Evolutionary conservation across 1,140 invertebrate genomes (phyloP), one percentile per base, ranked within the genome.

Genomic region (Lordiphosa clarofinis): DNA sequence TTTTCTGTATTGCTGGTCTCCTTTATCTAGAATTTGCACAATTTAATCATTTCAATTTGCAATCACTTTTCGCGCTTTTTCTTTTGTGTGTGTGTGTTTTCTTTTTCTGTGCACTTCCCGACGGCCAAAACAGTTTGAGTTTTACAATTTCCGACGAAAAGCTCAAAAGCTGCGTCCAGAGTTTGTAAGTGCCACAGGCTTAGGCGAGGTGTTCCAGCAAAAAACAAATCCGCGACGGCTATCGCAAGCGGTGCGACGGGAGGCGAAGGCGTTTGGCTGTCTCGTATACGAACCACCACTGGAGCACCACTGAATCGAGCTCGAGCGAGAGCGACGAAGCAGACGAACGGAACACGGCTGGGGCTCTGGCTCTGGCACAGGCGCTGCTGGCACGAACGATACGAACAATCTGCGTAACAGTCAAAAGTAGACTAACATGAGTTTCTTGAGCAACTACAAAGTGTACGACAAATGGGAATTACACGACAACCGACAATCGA

Each of bases 381-480:
- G 28, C 19, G 8, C 38, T 40, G 21, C 52, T 57, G 55, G 48
- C 59, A 66, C 73, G 67, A 71, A 60, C 55, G 60, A 76, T 81
- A 75, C 86, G 75, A 88, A 88, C 87, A 88, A 88, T 86, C 87
- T 87, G 87, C 87, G 84, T 87, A 88, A 88, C 87, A 88, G 87
- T 87, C 87, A 87, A 88, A 88, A 88, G 87, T 88, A 88, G 87
- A 88, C 87, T 88, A 88, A 88, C 87, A 88, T 86, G 84, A 88
- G 78, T 88, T 88, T 87, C 78, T 87, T 88, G 86, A 86, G 86
- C 86, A 88, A 88, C 73, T 88, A 88, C 87, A 88, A 88, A 88
- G 82, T 87, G 86, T 88, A 88, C 86, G 82, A 88, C 86, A 88
- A 88, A 88, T 88, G 86, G 87, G 87, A 88, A 88, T 88, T 88